A percentile compares a stretch with the other conserved stretches of the same genome.
These are phyloP conservation scores for Gobionotothen gibberifrons DNA, from an alignment of 2,797 vertebrate genomes.

Conservation along the genomic window DNA sequence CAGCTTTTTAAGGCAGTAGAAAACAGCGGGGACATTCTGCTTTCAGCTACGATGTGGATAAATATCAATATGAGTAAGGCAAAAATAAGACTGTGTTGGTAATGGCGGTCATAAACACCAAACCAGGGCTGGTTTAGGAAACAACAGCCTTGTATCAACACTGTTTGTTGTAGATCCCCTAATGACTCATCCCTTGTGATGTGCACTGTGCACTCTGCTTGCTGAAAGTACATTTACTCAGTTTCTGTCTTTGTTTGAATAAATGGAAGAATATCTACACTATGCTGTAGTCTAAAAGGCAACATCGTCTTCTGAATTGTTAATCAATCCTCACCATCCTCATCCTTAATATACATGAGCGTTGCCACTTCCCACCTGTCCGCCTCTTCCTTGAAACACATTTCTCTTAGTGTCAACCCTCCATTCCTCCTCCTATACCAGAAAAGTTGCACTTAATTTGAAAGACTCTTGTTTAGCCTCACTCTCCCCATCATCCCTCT, in stretches of 20 bases:
- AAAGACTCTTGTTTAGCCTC: constrained; percentile 26
- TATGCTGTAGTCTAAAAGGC: constrained; percentile 51
- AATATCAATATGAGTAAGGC: constrained; percentile 19
- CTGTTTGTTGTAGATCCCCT: constrained; percentile 5
- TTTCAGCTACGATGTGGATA: constrained; percentile 14
- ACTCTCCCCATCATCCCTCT: constrained; percentile 27
- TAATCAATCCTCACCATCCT: constrained; percentile 19
- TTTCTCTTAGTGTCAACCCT: constrained; percentile 17
- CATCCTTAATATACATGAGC: not conserved
- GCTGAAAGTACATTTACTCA: constrained; percentile 21
- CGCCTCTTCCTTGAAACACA: constrained; percentile 14
- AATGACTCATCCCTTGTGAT: constrained; percentile 9
- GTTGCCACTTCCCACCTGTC: not conserved
- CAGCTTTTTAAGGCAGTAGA: constrained; percentile 60
- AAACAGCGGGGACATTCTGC: constrained; percentile 8
- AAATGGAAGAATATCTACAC: constrained; percentile 21
- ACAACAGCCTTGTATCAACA: constrained; percentile 23
- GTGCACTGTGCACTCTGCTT: constrained; percentile 2
- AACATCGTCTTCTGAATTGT: constrained; percentile 46
- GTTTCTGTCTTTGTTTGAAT: constrained; percentile 23
- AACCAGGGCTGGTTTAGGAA: constrained; percentile 19
- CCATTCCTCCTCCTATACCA: constrained; percentile 18
- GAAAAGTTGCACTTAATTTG: constrained; percentile 32
- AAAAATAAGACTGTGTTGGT: constrained; percentile 13
- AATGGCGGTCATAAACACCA: constrained; percentile 5